Percentiles rank a stretch among this genome's conserved stretches.
Conservation (phyloP, 2,113 vertebrate genomes). For the Mus musculus region DNA sequence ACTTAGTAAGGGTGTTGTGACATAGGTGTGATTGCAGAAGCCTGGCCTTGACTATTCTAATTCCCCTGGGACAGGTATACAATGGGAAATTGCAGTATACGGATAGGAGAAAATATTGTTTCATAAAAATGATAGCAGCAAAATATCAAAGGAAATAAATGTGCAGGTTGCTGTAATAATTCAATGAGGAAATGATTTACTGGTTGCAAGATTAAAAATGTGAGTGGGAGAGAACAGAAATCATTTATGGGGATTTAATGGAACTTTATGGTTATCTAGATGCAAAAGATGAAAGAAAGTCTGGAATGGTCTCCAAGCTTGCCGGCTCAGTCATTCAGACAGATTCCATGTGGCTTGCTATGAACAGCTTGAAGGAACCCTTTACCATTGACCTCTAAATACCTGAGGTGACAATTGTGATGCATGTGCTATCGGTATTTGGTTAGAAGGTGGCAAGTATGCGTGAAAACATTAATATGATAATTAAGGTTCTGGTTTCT, state of each 20-base stretch:
- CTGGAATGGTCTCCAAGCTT: background rate
- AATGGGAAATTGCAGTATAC: background rate
- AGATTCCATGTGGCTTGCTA: background rate
- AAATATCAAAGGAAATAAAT: background rate
- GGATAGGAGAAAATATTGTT: background rate
- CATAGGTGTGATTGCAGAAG: background rate
- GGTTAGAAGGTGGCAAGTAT: background rate
- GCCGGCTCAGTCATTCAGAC: accelerated
- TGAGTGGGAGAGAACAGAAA: background rate
- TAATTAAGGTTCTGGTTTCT: background rate
- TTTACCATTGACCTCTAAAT: background rate
- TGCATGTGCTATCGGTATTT: background rate
- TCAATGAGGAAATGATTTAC: background rate
- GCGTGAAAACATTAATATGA: background rate
- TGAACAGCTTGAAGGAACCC: background rate
- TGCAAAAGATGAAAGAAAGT: background rate
- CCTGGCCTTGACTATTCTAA: background rate
- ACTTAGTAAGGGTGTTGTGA: background rate
- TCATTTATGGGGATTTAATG: background rate
- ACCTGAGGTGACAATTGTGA: background rate
- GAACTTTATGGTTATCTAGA: background rate
- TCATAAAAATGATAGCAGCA: background rate
- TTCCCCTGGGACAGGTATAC: background rate
- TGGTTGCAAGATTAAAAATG: background rate
- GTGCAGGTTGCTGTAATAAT: background rate